These are phyloP conservation scores for Apoda limacodes DNA, from an alignment of 2,888 invertebrate genomes.

Conservation along the genomic window DNA sequence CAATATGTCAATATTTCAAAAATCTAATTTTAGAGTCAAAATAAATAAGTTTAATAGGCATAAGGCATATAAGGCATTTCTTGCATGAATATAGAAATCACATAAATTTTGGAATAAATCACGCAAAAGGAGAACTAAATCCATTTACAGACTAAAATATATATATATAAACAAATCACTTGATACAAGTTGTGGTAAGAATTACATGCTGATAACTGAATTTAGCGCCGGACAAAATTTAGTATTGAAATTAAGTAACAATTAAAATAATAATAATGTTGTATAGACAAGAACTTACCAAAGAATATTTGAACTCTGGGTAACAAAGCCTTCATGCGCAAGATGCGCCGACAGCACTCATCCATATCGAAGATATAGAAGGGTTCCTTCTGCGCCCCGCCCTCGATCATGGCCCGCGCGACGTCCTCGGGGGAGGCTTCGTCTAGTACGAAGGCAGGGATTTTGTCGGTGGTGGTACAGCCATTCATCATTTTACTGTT, in stretches of 20 bases:
- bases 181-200: background rate
- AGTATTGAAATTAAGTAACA: too few species aligned
- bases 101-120: too few species aligned
- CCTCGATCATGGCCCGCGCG: slow-evolving; percentile 26
- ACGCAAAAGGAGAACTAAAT: too few species aligned
- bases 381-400: slow-evolving; percentile 27
- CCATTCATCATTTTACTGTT: slow-evolving; percentile 7
- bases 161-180: background rate
- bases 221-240: too few species aligned
- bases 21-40: too few species aligned
- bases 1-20: too few species aligned
- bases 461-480: slow-evolving; percentile 6
- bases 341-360: slow-evolving; percentile 25
- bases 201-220: too few species aligned
- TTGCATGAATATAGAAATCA: background rate
- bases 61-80: too few species aligned
- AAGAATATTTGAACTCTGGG: slow-evolving; percentile 32
- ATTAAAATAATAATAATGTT: too few species aligned
- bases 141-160: background rate
- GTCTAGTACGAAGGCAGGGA: slow-evolving; percentile 19
- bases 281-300: slow-evolving; percentile 21
- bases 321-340: slow-evolving; percentile 26
- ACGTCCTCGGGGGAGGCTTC: slow-evolving; percentile 22
- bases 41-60: too few species aligned
- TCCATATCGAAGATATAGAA: slow-evolving; percentile 31